Percentiles rank a stretch among this genome's conserved stretches.
Evolutionary conservation across 2,888 invertebrate genomes (phyloP).

Genomic region (Chalcosyrphus nemorum): DNA sequence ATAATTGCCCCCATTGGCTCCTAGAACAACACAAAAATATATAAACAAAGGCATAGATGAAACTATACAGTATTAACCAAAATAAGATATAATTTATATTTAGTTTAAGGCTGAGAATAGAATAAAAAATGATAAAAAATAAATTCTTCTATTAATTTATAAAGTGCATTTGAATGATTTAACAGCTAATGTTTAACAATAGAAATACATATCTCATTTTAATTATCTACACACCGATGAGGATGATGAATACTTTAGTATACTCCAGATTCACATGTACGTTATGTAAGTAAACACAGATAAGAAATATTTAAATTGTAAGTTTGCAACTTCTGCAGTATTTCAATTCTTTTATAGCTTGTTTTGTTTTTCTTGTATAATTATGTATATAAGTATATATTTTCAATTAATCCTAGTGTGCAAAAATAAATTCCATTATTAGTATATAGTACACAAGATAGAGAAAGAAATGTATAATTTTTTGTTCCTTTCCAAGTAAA

Average conservation of each 20-base stretch:
- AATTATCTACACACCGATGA: constrained; percentile 29
- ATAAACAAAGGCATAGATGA: no score
- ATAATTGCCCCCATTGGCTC: no score
- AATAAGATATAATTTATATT: not conserved
- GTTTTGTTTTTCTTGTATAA: constrained; percentile 3
- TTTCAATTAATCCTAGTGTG: constrained; percentile 26
- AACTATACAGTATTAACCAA: no score
- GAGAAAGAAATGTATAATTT: not conserved
- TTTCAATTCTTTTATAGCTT: not conserved
- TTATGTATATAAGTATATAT: not conserved
- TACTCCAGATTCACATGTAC: not conserved
- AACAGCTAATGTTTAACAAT: not conserved
- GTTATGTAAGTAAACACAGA: not conserved
- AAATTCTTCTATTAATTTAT: not conserved
- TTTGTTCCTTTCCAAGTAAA: not conserved
- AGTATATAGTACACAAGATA: not conserved
- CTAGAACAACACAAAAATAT: no score
- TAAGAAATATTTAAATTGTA: not conserved
- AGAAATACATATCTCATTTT: not conserved
- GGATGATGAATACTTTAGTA: not conserved
- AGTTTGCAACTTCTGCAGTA: not conserved
- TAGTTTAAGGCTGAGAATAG: not conserved
- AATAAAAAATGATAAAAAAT: not conserved
- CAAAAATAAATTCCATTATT: constrained; percentile 28
- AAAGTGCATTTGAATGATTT: constrained; percentile 32